phyloP scores from a whole-genome alignment of 2,113 vertebrate genomes.

The Nibea coibor region DNA sequence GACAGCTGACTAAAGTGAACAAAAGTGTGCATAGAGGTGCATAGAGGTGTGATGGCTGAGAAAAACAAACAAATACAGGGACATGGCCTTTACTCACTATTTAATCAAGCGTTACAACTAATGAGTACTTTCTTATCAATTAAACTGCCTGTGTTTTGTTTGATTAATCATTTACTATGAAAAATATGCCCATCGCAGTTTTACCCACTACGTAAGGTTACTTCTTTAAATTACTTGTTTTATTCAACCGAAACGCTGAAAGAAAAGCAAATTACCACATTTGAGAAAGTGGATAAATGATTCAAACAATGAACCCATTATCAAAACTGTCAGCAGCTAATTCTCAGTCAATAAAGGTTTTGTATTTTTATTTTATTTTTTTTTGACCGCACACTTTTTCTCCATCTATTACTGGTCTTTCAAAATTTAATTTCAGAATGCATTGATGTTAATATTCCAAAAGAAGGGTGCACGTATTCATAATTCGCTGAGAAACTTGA shows the following conservation, averaged over 20 bases:
- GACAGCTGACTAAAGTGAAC: background rate
- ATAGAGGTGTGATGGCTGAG: conserved; percentile 7
- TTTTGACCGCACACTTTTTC: background rate
- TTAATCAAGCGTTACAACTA: background rate
- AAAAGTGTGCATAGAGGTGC: background rate
- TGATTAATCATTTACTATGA: background rate
- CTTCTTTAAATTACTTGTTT: background rate
- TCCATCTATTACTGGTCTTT: background rate
- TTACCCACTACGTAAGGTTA: background rate
- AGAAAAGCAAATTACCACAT: background rate
- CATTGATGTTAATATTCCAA: background rate
- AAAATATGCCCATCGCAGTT: background rate
- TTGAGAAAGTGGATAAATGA: background rate
- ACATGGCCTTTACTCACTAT: background rate
- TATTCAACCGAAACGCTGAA: background rate
- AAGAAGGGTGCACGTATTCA: background rate
- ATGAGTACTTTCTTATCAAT: background rate
- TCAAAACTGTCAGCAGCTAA: background rate
- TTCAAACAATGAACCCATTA: background rate
- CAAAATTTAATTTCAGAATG: background rate
- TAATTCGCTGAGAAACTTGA: conserved; percentile 7
- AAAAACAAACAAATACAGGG: conserved; percentile 2
- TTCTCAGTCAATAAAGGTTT: background rate
- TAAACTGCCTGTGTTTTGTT: background rate
- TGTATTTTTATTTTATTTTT: background rate